Evolutionary conservation across 2,797 vertebrate species (phyloP), one percentile per base, ranked within the genome.

Genomic region (Poeciliopsis paucimaculata): DNA sequence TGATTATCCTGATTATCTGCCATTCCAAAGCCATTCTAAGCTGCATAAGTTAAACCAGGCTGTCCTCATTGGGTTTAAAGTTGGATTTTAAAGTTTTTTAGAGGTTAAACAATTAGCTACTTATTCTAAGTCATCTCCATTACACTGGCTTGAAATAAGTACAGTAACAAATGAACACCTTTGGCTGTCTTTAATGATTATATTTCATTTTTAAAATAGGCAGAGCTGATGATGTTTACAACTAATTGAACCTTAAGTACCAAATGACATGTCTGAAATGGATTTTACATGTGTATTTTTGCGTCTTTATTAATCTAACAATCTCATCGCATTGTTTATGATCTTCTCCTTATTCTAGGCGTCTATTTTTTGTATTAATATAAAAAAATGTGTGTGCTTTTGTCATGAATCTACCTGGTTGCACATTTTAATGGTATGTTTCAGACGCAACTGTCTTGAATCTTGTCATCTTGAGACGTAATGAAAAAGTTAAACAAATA

Each of bases 1-100:
- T 55, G 51, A 49, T 76, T 51, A 81, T 76, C 79, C 73, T 36
- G 39, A 36, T 75, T 71, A 55, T 51, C 47, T 23, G 23, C 28
- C 8, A 18, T n/a, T 71, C 47, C 13, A 70, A 41, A 43, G 46
- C 26, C 49, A 41, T n/a, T 43, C 31, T 76, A 62, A 76, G 34
- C 70, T 34, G 16, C 7, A 18, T 26, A 18, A 16, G 70, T 60
- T 60, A 57, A 49, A 62, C 36, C 31, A 10, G 13, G 11, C 28
- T 45, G 3, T 39, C 26, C 72, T 81, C 49, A 23, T 43, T 23
- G 34, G 34, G 18, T 80, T 55, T 46, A 76, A 18, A 66, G 62
- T 51, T 26, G n/a, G 36, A 6, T 36, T 46, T 23, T 5, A 7
- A 9, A 8, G 18, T 57, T 36, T 60, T 4, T 8, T 15, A 28